phyloP scores from a whole-genome alignment of 2,113 vertebrate species.

The Gyps fulvus region DNA sequence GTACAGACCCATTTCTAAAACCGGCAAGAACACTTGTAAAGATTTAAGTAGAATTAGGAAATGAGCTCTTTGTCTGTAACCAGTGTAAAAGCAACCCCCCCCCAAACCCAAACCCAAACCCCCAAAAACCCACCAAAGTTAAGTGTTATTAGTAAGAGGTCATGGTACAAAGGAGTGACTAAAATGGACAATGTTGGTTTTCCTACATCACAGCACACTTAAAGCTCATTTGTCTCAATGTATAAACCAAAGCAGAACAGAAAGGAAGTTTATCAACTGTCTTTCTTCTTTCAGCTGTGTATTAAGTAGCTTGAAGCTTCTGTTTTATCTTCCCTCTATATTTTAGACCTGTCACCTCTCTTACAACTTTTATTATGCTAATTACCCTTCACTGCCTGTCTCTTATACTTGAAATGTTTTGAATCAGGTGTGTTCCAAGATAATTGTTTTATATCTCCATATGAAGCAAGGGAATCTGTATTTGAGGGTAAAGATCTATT shows the following conservation, averaged over 20 bases:
- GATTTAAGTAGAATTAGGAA: neutral
- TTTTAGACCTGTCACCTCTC: neutral
- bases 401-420: constrained; percentile 7
- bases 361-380: neutral
- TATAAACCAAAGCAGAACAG: neutral
- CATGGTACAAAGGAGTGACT: neutral
- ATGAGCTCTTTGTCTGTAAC: neutral
- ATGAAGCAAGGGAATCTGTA: neutral
- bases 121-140: neutral
- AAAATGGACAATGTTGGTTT: neutral
- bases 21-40: neutral
- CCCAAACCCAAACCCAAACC: neutral
- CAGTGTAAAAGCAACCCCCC: neutral
- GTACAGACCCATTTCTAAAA: neutral
- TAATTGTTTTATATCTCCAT: neutral
- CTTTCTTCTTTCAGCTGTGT: neutral
- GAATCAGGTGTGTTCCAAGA: neutral
- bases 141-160: neutral
- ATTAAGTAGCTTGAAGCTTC: neutral
- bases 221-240: neutral
- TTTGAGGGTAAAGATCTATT: neutral
- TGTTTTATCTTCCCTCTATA: neutral
- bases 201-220: neutral
- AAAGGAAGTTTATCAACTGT: neutral
- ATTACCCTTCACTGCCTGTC: neutral